Percentiles rank a stretch among this genome's conserved stretches.
Evolutionary conservation across 2,113 vertebrate genomes (phyloP).

Genomic region (Cryptomyrus ogoouensis): DNA sequence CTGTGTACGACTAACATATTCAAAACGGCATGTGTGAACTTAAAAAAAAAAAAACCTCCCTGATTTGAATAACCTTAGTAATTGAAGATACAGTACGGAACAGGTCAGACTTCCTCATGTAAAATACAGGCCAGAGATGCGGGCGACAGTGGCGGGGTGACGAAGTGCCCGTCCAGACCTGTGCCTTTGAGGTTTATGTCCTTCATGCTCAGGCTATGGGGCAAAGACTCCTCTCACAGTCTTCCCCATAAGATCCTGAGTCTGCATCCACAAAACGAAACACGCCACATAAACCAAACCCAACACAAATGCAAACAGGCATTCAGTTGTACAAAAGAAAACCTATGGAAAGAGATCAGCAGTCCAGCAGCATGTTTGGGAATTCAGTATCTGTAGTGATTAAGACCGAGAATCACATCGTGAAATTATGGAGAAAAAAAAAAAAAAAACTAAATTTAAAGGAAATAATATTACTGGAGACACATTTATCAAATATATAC

Average conservation of each 20-base stretch:
- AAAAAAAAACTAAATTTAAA: neutral
- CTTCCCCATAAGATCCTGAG: neutral
- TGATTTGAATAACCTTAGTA: slow-evolving; percentile 59
- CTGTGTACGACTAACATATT: neutral
- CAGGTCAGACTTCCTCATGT: slow-evolving; percentile 25
- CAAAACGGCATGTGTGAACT: neutral
- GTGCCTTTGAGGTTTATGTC: neutral
- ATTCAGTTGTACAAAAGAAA: neutral
- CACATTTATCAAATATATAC: neutral
- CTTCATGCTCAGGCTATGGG: neutral
- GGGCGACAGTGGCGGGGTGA: neutral
- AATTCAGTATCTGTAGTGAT: neutral
- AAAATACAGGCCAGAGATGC: slow-evolving; percentile 21
- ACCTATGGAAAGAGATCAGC: neutral
- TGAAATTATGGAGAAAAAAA: neutral
- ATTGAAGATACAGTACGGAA: slow-evolving; percentile 49
- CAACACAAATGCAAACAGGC: neutral
- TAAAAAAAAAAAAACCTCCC: slow-evolving; percentile 33
- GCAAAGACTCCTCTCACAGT: neutral
- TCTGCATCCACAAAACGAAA: neutral
- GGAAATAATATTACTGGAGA: neutral
- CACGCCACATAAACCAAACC: neutral
- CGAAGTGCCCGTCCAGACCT: neutral
- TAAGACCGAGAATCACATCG: neutral
- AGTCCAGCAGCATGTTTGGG: neutral